phyloP scores from a whole-genome alignment of 2,797 vertebrate species.

The Argya squamiceps region DNA sequence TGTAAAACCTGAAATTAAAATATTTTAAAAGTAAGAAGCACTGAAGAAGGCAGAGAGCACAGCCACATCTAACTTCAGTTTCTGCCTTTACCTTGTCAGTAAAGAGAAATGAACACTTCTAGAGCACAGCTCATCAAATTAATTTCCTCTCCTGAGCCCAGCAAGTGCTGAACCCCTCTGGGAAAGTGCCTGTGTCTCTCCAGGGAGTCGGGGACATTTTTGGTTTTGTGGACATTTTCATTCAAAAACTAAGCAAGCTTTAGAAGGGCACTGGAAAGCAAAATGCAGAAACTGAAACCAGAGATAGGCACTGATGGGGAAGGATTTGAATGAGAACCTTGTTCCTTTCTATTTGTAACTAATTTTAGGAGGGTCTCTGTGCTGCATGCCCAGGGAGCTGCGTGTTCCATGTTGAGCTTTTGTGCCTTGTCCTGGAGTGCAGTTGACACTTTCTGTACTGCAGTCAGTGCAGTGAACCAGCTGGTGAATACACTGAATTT shows the following conservation, averaged over 20 bases:
- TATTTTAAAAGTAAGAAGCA: background rate
- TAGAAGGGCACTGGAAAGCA: background rate
- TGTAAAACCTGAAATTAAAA: background rate
- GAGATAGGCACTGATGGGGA: background rate
- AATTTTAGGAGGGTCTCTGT: background rate
- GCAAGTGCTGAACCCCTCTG: background rate
- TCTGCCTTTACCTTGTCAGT: background rate
- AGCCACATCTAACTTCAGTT: background rate
- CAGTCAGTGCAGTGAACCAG: background rate
- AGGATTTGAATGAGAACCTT: background rate
- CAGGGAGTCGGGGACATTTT: background rate
- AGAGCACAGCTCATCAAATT: background rate
- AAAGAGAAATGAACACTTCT: background rate
- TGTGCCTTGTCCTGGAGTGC: background rate
- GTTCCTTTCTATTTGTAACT: background rate
- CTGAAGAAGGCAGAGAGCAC: background rate
- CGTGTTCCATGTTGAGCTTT: background rate
- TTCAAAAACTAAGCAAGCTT: background rate
- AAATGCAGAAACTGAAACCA: background rate
- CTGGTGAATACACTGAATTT: conserved; percentile 3
- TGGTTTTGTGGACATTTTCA: background rate
- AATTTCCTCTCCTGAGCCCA: background rate
- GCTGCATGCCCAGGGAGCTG: background rate
- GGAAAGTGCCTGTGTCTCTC: background rate
- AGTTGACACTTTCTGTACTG: background rate